Evolutionary conservation across 2,888 invertebrate genomes (phyloP).

Genomic region (Belgica antarctica): DNA sequence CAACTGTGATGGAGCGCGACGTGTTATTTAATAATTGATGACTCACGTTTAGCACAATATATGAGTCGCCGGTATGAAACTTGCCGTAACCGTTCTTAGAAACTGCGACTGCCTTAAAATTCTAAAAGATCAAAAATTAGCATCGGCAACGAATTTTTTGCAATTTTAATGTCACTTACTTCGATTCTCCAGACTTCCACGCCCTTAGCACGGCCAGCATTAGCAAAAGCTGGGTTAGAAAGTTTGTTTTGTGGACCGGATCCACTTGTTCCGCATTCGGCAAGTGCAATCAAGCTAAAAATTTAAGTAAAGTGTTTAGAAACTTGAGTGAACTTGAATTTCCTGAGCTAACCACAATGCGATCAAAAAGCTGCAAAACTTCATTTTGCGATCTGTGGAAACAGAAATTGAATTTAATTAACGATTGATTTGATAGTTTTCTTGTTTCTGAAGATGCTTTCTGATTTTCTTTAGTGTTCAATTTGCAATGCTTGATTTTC

Average conservation of each 20-base stretch:
- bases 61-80: slow-evolving; percentile 83
- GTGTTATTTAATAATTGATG: slow-evolving; percentile 2
- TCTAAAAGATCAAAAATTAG: slow-evolving; percentile 60
- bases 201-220: slow-evolving; percentile 67
- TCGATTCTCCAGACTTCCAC: slow-evolving; percentile 79
- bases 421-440: too few species aligned
- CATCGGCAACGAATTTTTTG: background rate
- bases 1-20: background rate
- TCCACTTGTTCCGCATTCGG: slow-evolving; percentile 31
- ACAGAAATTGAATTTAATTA: too few species aligned
- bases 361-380: too few species aligned
- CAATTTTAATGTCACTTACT: slow-evolving; percentile 57
- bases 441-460: too few species aligned
- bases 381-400: too few species aligned
- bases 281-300: background rate
- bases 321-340: too few species aligned
- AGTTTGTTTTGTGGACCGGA: slow-evolving; percentile 44
- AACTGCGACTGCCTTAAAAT: slow-evolving; percentile 75
- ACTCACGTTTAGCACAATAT: slow-evolving; percentile 76
- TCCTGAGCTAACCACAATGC: too few species aligned
- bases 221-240: slow-evolving; percentile 67
- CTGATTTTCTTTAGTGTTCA: too few species aligned
- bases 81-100: slow-evolving; percentile 72
- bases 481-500: too few species aligned
- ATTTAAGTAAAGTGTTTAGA: too few species aligned